These are phyloP conservation scores for Sebastes kiyomatsui DNA, from an alignment of 2,797 vertebrate species.

Conservation along the genomic window DNA sequence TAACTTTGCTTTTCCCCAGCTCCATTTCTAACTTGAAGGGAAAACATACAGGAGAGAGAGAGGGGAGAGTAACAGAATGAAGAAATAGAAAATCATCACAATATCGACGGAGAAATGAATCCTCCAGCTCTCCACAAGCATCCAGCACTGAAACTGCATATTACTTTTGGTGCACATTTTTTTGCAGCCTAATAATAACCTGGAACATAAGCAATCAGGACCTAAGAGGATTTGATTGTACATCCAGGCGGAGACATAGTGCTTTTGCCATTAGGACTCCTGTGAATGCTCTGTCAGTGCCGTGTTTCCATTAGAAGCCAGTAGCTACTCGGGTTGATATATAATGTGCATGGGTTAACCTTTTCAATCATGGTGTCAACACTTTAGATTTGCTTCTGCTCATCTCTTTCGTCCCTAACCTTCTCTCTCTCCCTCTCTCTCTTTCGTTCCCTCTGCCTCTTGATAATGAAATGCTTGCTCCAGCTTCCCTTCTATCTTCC, in stretches of 20 bases:
- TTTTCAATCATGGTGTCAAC: constrained; percentile 99
- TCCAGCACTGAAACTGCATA: constrained; percentile 67
- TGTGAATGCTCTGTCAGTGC: constrained; percentile 93
- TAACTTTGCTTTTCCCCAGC: constrained; percentile 10
- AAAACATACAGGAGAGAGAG: constrained; percentile 23
- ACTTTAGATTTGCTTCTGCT: constrained; percentile 99
- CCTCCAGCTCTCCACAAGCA: constrained; percentile 63
- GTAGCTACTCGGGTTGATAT: constrained; percentile 98
- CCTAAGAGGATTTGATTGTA: constrained; percentile 99
- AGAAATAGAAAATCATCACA: constrained; percentile 69
- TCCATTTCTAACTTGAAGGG: constrained; percentile 25
- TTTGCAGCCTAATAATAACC: constrained; percentile 98
- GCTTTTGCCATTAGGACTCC: constrained; percentile 97
- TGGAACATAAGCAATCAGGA: constrained; percentile 96
- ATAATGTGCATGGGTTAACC: constrained; percentile 99
- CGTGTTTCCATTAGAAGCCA: constrained; percentile 99
- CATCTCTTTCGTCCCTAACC: constrained; percentile 99
- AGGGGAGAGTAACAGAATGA: constrained; percentile 18
- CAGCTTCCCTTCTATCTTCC: constrained; percentile 99
- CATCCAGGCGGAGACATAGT: constrained; percentile 95
- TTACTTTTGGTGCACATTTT: constrained; percentile 81
- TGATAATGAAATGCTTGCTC: constrained; percentile 99
- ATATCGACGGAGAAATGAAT: constrained; percentile 69
- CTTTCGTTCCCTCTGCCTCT: constrained; percentile 85
- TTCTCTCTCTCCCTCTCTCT: constrained; percentile 69